Base-by-base conservation (phyloP, 2,113 vertebrate genomes). In the Onychostoma macrolepis region DNA sequence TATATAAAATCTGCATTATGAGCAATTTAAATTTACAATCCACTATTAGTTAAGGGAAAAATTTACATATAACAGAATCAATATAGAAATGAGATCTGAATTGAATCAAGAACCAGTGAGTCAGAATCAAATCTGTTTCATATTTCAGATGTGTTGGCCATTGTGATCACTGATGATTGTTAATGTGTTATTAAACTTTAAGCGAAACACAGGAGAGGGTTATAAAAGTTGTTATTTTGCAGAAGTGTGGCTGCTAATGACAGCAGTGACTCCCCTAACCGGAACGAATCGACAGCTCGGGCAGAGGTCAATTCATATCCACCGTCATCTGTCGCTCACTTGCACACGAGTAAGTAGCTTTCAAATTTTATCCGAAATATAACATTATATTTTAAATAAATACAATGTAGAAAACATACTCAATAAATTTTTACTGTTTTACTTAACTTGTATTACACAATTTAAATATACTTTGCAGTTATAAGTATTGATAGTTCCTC, bases 281-380 rank as follows among this genome's bases (percentile, higher is more conserved):
- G 89, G 41, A 91, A 91, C 28, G 91, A 94, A 10, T 63, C 56
- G 0, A 83, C 89, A 58, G 92, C 86, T 63, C 90, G 76, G 15
- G 81, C 93, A 13, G 92, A 92, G 33, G 89, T 87, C 15, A 85
- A 76, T 82, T 91, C 94, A 1, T 95, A 93, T 84, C 87, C 93
- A 19, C 72, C 89, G 0, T 53, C 95, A 67, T 91, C 94, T 41
- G 79, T 86, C 0, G 67, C 90, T 53, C 93, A 88, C 1, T 91
- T 95, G 0, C 91, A 91, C 69, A 38, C 91, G 76, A 91, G 95
- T 95, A 26, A 85, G 89, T 53, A 75, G 38, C 1, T 36, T 33
- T 72, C 6, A 19, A 17, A 15, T 26, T 19, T 19, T 15, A 4
- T 71, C 36, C 2, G 1, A 50, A 50, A 50, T 5, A 50, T 50